These are phyloP conservation scores for Suncus etruscus DNA, from an alignment of 2,113 vertebrate genomes.

Conservation along the genomic window DNA sequence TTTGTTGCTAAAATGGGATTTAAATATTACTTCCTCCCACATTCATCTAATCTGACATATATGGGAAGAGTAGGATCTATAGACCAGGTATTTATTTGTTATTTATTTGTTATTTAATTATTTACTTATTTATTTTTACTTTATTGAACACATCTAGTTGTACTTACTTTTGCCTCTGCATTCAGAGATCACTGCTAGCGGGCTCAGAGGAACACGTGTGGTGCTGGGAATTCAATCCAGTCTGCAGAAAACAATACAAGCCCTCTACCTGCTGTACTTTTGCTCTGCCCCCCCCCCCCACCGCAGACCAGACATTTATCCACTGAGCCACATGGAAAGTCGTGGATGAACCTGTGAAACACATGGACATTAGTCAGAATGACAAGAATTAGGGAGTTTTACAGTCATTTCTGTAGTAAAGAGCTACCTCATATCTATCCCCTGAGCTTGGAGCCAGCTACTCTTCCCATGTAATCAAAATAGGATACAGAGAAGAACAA, in stretches of 20 bases:
- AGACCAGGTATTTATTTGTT: too few relatives aligned
- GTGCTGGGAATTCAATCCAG: too few relatives aligned
- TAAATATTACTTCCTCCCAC: constrained; percentile 7
- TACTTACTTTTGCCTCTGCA: too few relatives aligned
- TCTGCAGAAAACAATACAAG: too few relatives aligned
- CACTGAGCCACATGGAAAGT: not conserved
- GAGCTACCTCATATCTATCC: not conserved
- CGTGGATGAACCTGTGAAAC: not conserved
- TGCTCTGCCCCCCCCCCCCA: not conserved
- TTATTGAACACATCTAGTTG: too few relatives aligned
- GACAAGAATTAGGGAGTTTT: not conserved
- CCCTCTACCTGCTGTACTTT: too few relatives aligned
- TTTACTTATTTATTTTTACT: too few relatives aligned
- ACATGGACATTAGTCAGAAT: not conserved
- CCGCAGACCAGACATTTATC: not conserved
- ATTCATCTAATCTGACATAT: not conserved
- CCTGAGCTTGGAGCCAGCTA: not conserved
- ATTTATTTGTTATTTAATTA: too few relatives aligned
- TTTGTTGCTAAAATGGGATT: not conserved
- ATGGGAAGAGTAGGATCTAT: not conserved
- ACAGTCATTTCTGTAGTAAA: not conserved
- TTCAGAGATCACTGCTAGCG: too few relatives aligned
- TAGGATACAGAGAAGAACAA: not conserved
- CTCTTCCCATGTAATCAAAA: not conserved
- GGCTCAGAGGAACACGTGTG: too few relatives aligned